Evolutionary conservation across 1,140 invertebrate genomes (phyloP).

Genomic region (Cylas formicarius): DNA sequence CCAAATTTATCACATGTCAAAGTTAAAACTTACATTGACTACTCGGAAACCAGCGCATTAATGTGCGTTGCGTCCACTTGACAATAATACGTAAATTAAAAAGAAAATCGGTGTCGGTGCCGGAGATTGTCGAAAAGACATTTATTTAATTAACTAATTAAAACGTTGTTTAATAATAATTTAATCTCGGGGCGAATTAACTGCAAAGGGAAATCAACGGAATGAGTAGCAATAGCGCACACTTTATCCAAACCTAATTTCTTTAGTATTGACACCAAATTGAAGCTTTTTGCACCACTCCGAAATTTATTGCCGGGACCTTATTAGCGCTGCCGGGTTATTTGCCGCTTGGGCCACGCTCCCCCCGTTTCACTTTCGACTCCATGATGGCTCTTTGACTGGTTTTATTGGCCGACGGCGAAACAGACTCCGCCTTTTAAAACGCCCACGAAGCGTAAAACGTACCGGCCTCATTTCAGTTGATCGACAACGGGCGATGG

Average conservation of each 20-base stretch:
- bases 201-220: too few relatives aligned
- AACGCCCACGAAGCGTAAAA: slow-evolving; percentile 28
- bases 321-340: slow-evolving; percentile 26
- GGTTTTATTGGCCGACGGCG: slow-evolving; percentile 23
- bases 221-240: slow-evolving; percentile 26
- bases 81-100: too few relatives aligned
- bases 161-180: too few relatives aligned
- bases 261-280: slow-evolving; percentile 28
- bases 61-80: too few relatives aligned
- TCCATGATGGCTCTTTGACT: slow-evolving; percentile 31
- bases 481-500: slow-evolving; percentile 37
- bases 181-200: too few relatives aligned
- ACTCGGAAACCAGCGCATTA: too few relatives aligned
- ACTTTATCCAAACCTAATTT: slow-evolving; percentile 28
- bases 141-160: too few relatives aligned
- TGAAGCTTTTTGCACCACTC: slow-evolving; percentile 27
- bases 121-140: too few relatives aligned
- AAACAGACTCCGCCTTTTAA: slow-evolving; percentile 22
- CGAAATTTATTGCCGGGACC: slow-evolving; percentile 24
- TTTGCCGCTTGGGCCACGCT: slow-evolving; percentile 22
- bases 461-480: slow-evolving; percentile 32
- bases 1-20: too few relatives aligned
- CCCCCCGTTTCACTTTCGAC: slow-evolving; percentile 25
- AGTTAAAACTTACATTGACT: too few relatives aligned
- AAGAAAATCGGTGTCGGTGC: too few relatives aligned